Conservation (phyloP, 1,140 invertebrate genomes). For the Apis laboriosa region DNA sequence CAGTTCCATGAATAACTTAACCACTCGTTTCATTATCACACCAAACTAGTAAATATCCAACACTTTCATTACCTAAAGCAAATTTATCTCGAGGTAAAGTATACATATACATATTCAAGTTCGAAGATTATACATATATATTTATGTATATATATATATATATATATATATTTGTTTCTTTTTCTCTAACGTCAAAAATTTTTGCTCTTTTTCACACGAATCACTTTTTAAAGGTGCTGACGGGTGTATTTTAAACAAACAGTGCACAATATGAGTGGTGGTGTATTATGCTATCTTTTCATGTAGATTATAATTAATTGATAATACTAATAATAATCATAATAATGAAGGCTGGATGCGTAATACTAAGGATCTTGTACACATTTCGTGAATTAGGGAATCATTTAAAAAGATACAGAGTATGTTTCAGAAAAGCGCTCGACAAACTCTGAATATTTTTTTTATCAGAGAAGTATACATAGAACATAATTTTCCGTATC, state of each 20-base stretch:
- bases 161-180: constrained; percentile 8
- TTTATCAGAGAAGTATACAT: constrained; percentile 40
- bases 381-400: constrained; percentile 46
- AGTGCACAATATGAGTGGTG: constrained; percentile 62
- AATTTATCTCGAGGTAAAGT: constrained; percentile 46
- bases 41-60: constrained; percentile 37
- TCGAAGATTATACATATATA: constrained; percentile 49
- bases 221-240: constrained; percentile 56
- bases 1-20: constrained; percentile 53
- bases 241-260: constrained; percentile 61
- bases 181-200: constrained; percentile 28
- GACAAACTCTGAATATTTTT: constrained; percentile 44
- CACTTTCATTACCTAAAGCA: constrained; percentile 38
- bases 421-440: constrained; percentile 58
- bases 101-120: constrained; percentile 49
- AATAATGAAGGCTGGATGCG: constrained; percentile 61
- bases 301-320: constrained; percentile 64
- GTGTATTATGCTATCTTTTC: constrained; percentile 63
- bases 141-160: constrained; percentile 27
- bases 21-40: constrained; percentile 54
- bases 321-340: constrained; percentile 57
- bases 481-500: constrained; percentile 29
- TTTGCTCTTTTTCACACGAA: constrained; percentile 40
- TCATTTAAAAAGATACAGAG: constrained; percentile 59
- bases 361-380: constrained; percentile 66